These are phyloP conservation scores for Phytoseiulus persimilis DNA, from an alignment of 2,888 invertebrate genomes.

Conservation along the genomic window DNA sequence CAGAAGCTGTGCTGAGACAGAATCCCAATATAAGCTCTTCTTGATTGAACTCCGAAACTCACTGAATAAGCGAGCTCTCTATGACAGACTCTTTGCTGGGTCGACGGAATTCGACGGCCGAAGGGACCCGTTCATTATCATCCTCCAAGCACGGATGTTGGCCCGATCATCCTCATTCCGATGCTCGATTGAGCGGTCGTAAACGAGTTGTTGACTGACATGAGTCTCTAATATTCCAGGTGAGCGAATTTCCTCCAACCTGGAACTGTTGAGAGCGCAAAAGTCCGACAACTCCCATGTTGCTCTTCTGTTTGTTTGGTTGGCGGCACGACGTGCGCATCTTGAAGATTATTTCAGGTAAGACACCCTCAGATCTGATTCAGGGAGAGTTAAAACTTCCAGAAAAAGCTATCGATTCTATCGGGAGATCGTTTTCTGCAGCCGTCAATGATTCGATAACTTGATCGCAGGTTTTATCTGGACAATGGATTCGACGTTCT, in stretches of 20 bases:
- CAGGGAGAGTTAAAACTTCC: too few relatives aligned
- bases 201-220: neutral
- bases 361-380: neutral
- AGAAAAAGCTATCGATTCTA: neutral
- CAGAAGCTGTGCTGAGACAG: too few relatives aligned
- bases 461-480: neutral
- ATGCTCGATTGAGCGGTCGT: too few relatives aligned
- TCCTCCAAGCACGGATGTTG: too few relatives aligned
- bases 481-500: slow-evolving; percentile 38
- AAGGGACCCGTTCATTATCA: too few relatives aligned
- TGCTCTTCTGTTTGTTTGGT: slow-evolving; percentile 14
- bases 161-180: too few relatives aligned
- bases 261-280: slow-evolving; percentile 14
- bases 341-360: slow-evolving; percentile 32
- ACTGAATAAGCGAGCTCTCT: too few relatives aligned
- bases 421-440: neutral
- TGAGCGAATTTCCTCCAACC: neutral
- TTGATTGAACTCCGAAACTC: too few relatives aligned
- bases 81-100: too few relatives aligned
- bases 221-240: slow-evolving; percentile 8
- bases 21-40: too few relatives aligned
- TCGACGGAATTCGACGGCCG: too few relatives aligned
- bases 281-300: slow-evolving; percentile 11
- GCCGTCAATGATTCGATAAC: too few relatives aligned
- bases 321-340: slow-evolving; percentile 14